Evolutionary conservation across 2,113 vertebrate genomes (phyloP).

Genomic region (Sardina pilchardus): DNA sequence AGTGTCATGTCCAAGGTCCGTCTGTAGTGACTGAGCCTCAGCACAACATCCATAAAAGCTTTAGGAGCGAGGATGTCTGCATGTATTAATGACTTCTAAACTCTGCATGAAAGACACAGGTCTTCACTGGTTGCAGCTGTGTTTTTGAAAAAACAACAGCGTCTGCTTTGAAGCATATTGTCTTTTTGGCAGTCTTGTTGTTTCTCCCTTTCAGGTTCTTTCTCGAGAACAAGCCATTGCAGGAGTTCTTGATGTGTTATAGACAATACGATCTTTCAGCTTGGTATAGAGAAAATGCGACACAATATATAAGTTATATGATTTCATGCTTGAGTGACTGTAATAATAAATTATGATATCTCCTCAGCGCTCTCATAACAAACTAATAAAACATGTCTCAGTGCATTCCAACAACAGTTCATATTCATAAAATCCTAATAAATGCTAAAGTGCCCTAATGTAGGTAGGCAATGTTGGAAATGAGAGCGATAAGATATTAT

Average conservation of each 20-base stretch:
- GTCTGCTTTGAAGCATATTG: not conserved
- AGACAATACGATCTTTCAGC: not conserved
- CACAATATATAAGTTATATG: not conserved
- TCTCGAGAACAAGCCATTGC: not conserved
- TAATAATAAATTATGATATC: conserved; percentile 3
- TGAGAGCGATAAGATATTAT: not conserved
- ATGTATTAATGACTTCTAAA: not conserved
- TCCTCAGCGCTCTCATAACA: not conserved
- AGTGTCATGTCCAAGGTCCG: not conserved
- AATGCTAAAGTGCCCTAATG: not conserved
- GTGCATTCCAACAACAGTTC: not conserved
- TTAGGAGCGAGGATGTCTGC: not conserved
- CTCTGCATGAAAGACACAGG: not conserved
- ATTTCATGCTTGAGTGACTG: not conserved
- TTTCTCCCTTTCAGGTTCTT: not conserved
- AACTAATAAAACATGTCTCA: not conserved
- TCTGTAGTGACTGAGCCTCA: not conserved
- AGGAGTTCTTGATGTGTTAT: not conserved
- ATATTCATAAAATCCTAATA: conserved; percentile 9
- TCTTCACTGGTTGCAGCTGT: not conserved
- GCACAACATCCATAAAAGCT: not conserved
- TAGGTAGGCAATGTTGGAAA: not conserved
- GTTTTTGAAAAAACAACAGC: not conserved
- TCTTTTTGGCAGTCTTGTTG: not conserved
- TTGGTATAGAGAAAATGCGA: not conserved